Base-by-base conservation (phyloP, 2,113 vertebrate genomes). In the Lipophrys pholis region DNA sequence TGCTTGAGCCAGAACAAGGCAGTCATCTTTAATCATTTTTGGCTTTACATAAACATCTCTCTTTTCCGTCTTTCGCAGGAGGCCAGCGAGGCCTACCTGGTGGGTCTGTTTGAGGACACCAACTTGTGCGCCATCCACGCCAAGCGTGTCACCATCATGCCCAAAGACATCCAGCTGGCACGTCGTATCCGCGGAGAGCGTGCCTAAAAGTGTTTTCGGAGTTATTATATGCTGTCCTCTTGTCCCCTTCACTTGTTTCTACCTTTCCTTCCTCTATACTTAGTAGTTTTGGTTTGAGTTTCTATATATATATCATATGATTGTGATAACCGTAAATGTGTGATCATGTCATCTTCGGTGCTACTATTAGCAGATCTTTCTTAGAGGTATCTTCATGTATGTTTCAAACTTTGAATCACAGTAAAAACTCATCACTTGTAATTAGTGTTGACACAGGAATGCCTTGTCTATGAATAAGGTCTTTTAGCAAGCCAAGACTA, bases 141-240 rank as follows among this genome's bases (percentile, higher is more conserved):
- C 90, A 94, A 94, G 70, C 87, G 93, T 73, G 93, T 94, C 89
- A 94, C 93, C 89, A 94, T 94, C 87, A 94, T 94, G 93, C 93
- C 93, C 89, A 95, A 95, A 93, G 93, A 95, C 90, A 95, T 95
- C 92, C 94, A 95, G 92, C 90, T 95, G 92, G 94, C 94, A 49
- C 93, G 94, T 15, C 93, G 94, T 36, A 95, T 95, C 69, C 94
- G 93, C 1, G 94, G 94, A 41, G 93, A 94, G 54, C 92, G 93
- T 7, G 93, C 93, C 85, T 94, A 94, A 84, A 81, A 73, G 21
- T 50, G 7, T 57, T 62, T 49, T 57, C 15, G 63, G 35, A 48
- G 69, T 73, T 61, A 72, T 82, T 81, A 71, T 52, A 61, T 43
- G 16, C 66, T 87, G 49, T 86, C 66, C 46, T 86, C 61, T 74